These are phyloP conservation scores for Montipora capricornis DNA, from an alignment of 64 coral and sea anemone species.

Conservation along the genomic window DNA sequence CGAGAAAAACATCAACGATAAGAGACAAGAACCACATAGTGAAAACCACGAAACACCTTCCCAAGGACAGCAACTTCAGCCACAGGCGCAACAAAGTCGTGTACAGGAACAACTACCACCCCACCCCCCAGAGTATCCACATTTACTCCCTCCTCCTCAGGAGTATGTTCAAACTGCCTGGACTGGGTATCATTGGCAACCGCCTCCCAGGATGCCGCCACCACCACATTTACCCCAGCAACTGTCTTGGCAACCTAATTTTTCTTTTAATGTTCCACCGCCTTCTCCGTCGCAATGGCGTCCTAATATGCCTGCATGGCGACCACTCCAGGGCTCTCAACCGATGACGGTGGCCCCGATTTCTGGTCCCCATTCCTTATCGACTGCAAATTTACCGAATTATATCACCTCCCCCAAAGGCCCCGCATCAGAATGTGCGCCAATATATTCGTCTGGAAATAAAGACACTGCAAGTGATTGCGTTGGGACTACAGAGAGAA, in stretches of 20 bases:
- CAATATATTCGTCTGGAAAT: background rate
- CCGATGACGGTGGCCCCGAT: background rate
- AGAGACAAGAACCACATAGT: background rate
- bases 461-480: background rate
- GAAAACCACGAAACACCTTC: background rate
- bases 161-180: conserved; percentile 24
- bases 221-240: background rate
- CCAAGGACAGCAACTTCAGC: background rate
- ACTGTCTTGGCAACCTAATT: conserved; percentile 26
- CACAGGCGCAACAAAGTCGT: background rate
- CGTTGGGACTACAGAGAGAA: background rate
- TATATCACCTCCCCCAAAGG: background rate
- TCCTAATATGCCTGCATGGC: conserved; percentile 44
- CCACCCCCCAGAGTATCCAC: background rate
- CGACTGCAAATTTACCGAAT: background rate
- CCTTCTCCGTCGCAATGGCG: conserved; percentile 46
- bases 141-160: conserved; percentile 9
- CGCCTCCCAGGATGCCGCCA: background rate
- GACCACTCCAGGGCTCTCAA: background rate
- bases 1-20: background rate
- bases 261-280: conserved; percentile 39
- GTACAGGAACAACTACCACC: background rate
- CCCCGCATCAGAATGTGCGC: background rate
- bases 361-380: background rate
- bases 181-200: conserved; percentile 43